Evolutionary conservation across 2,888 invertebrate species (phyloP), one percentile per base, ranked within the genome.

Genomic region (Unio pictorum): DNA sequence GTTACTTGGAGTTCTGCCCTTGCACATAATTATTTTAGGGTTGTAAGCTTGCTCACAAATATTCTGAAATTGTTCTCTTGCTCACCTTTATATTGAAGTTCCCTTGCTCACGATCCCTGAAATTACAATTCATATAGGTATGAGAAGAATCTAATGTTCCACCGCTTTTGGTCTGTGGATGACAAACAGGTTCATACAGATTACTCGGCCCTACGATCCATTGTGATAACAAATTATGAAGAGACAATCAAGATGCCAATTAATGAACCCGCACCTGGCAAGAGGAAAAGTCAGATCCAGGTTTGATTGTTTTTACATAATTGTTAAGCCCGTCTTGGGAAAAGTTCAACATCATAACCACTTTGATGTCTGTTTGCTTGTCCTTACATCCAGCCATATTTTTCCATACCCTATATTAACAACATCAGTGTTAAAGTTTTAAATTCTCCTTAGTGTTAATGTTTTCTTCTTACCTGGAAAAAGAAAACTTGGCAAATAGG

Each of bases 121-220:
- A 58, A 17, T 45, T 57, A n/a, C 68, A 45, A 18, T 67, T 56
- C 23, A 64, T 28, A 65, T 81, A 93, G 93, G 93, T 95, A 95
- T 87, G 94, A 95, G 88, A 92, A 92, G 69, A 93, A 92, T 73
- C 90, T 95, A 45, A 92, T 93, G 90, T 95, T 95, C 84, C 95
- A 95, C 84, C 93, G 98, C 84, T 98, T 98, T 91, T 99, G 99
- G 99, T 98, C 98, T 0, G 97, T 99, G 1, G 99, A 99, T 88
- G 99, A 99, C 91, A 93, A 93, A 26, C 97, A 98, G 91, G 93
- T 99, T 26, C 96, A 96, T 90, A 99, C 99, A 0, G 95, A 99
- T 87, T 99, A 95, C 90, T 99, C 99, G 0, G 95, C 99, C 0
- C 92, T 99, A n/a, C 94, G 98, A 23, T 99, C 99, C 1, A 95